phyloP scores from a whole-genome alignment of 2,888 invertebrate genomes.

The Helleia helle region DNA sequence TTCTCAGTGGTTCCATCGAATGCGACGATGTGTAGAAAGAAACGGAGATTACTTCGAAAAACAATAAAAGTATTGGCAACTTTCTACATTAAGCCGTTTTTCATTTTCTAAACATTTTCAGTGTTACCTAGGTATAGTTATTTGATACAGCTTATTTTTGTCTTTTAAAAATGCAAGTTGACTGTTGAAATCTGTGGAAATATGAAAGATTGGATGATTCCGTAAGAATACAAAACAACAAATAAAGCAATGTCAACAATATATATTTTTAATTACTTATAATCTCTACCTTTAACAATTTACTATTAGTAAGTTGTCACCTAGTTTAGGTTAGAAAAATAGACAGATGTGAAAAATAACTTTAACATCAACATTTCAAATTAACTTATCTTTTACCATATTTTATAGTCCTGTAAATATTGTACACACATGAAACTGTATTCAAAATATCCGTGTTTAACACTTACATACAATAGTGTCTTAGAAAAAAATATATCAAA shows the following conservation, averaged over 20 bases:
- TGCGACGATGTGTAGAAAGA: no score
- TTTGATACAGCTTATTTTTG: no score
- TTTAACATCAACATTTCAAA: constrained; percentile 45
- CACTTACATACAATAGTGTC: constrained; percentile 29
- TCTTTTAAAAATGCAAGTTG: no score
- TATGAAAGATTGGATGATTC: no score
- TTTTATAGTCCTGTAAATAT: constrained; percentile 39
- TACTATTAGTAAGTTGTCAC: constrained; percentile 45
- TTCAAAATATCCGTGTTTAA: constrained; percentile 25
- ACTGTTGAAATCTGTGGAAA: no score
- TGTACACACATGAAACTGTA: constrained; percentile 19
- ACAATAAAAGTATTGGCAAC: no score
- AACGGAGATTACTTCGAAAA: no score
- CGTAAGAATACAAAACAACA: constrained; percentile 42
- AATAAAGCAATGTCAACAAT: constrained; percentile 70
- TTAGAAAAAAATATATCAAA: constrained; percentile 35
- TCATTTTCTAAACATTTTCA: no score
- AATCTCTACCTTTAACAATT: constrained; percentile 49
- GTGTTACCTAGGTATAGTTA: no score
- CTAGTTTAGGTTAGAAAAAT: constrained; percentile 56
- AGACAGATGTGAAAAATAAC: constrained; percentile 51
- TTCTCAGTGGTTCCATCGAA: no score
- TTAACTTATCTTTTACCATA: constrained; percentile 22
- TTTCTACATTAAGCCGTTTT: no score
- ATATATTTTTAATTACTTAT: constrained; percentile 50